Percentiles rank a stretch among this genome's conserved stretches.
These are phyloP conservation scores for Hypanus sabinus DNA, from an alignment of 2,113 vertebrate genomes.

Conservation along the genomic window DNA sequence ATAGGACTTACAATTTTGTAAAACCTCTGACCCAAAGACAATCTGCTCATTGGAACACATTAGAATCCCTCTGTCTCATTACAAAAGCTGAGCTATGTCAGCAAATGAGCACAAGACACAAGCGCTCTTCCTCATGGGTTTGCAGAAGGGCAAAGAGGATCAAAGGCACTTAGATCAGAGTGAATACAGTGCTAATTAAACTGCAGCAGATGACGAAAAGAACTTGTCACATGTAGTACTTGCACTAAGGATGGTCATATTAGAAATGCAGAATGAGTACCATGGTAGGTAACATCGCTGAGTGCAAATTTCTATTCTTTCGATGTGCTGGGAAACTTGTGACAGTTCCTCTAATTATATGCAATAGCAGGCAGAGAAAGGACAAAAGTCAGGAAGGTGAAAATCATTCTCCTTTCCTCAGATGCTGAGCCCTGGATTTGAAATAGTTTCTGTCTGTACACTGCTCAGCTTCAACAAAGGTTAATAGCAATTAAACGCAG, in stretches of 20 bases:
- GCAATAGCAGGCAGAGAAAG: constrained; percentile 57
- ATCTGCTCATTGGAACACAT: constrained; percentile 46
- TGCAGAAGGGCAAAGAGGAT: constrained; percentile 61
- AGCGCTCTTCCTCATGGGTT: constrained; percentile 55
- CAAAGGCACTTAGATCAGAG: constrained; percentile 53
- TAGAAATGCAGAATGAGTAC: constrained; percentile 63
- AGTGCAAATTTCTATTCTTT: constrained; percentile 51
- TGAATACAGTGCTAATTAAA: constrained; percentile 70
- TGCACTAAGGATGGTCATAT: constrained; percentile 56
- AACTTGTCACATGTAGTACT: constrained; percentile 58
- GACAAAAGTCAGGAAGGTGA: constrained; percentile 62
- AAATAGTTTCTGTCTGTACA: constrained; percentile 74
- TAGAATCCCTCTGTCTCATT: constrained; percentile 51
- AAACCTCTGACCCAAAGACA: constrained; percentile 39
- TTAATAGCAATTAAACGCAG: constrained; percentile 81
- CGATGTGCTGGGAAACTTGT: constrained; percentile 57
- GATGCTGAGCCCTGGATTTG: constrained; percentile 64
- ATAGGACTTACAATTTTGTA: neutral
- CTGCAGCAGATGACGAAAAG: constrained; percentile 55
- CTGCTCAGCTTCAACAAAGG: constrained; percentile 73
- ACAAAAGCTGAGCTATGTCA: constrained; percentile 59
- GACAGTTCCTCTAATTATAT: constrained; percentile 74
- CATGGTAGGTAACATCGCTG: constrained; percentile 56
- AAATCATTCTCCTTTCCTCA: constrained; percentile 67
- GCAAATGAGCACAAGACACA: constrained; percentile 62